Conservation (phyloP, 2,888 invertebrate species). For the Parochlus steinenii region DNA sequence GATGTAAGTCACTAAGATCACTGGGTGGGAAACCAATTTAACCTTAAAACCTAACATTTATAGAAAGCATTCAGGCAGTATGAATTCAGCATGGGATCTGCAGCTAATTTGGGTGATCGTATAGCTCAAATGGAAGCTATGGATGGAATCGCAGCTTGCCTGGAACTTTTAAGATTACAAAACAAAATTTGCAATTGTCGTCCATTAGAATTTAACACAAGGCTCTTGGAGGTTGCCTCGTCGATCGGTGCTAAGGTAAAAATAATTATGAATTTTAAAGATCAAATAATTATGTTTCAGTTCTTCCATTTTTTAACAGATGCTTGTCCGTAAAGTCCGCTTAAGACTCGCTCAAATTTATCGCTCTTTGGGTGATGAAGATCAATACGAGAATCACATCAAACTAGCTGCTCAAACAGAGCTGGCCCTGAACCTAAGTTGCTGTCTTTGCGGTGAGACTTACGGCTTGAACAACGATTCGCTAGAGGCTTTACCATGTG, state of each 20-base stretch:
- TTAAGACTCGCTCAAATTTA: constrained; percentile 65
- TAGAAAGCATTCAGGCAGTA: constrained; percentile 50
- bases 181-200: constrained; percentile 77
- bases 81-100: constrained; percentile 74
- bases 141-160: constrained; percentile 70
- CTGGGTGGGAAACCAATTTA: background rate
- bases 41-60: constrained; percentile 1
- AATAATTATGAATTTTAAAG: background rate
- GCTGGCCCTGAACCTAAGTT: constrained; percentile 52
- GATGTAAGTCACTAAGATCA: constrained; percentile 45
- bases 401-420: constrained; percentile 46
- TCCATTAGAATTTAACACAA: constrained; percentile 70
- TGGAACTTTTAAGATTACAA: constrained; percentile 52
- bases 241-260: constrained; percentile 71
- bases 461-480: constrained; percentile 55
- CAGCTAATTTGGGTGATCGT: constrained; percentile 60
- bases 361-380: constrained; percentile 63
- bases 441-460: constrained; percentile 66
- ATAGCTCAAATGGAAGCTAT: constrained; percentile 81
- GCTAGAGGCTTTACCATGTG: constrained; percentile 68
- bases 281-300: constrained; percentile 5
- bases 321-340: constrained; percentile 63
- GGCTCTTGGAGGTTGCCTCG: constrained; percentile 65
- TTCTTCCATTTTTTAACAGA: constrained; percentile 30
- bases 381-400: constrained; percentile 57